Evolutionary conservation across 2,113 vertebrate species (phyloP).

Genomic region (Mus spicilegus): DNA sequence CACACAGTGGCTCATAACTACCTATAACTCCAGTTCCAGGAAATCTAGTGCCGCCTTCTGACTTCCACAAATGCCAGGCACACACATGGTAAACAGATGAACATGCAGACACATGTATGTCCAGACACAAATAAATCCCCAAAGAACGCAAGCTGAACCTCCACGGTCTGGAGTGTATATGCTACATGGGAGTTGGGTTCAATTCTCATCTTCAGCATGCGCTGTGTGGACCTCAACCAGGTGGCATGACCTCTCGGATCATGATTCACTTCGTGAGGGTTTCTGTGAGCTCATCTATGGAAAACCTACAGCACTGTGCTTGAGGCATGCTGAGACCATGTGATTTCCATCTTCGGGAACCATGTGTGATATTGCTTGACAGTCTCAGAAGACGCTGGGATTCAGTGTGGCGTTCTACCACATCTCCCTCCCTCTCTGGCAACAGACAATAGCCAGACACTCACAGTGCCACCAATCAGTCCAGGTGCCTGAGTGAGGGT

Average conservation of each 20-base stretch:
- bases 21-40: neutral
- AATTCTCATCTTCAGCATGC: neutral
- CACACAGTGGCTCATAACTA: neutral
- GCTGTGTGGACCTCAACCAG: neutral
- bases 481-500: neutral
- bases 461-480: neutral
- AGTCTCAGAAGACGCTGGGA: neutral
- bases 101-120: neutral
- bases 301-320: neutral
- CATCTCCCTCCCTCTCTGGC: neutral
- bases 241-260: neutral
- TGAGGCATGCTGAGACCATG: neutral
- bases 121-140: neutral
- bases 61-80: neutral
- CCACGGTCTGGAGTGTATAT: neutral
- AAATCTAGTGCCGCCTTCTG: neutral
- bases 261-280: neutral
- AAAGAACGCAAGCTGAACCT: neutral
- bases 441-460: neutral
- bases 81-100: too few species aligned
- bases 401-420: neutral
- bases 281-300: neutral
- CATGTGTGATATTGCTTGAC: neutral
- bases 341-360: neutral
- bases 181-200: neutral